Percentiles rank a stretch among this genome's conserved stretches.
These are phyloP conservation scores for Eudasyphora cyanicolor DNA, from an alignment of 2,888 invertebrate genomes.

Conservation along the genomic window DNA sequence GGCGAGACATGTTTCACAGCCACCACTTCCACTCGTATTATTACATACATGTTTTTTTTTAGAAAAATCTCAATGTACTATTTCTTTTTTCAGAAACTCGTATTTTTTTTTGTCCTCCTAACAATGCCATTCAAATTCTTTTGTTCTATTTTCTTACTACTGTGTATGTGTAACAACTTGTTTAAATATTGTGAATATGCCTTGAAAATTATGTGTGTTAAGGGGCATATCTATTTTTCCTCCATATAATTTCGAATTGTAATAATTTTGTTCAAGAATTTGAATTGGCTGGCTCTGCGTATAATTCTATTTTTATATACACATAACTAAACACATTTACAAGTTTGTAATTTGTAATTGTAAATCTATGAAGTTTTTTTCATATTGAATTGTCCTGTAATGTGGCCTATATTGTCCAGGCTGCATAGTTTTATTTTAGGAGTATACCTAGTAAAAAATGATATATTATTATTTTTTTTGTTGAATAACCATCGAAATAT, in stretches of 20 bases:
- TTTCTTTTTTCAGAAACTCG: constrained; percentile 13
- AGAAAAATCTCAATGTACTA: constrained; percentile 34
- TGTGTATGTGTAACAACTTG: constrained; percentile 51
- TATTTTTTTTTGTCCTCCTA: constrained; percentile 2
- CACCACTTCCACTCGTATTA: not conserved
- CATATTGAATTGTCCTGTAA: constrained; percentile 51
- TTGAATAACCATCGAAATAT: constrained; percentile 55
- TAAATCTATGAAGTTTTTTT: constrained; percentile 41
- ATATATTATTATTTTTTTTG: constrained; percentile 29
- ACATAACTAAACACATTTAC: constrained; percentile 42
- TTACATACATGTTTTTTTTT: not conserved
- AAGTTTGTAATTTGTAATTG: constrained; percentile 55
- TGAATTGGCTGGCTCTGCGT: constrained; percentile 65
- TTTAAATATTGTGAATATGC: constrained; percentile 58
- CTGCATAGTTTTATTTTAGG: constrained; percentile 58
- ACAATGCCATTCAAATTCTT: constrained; percentile 70
- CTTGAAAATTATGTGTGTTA: constrained; percentile 38
- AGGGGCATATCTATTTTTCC: constrained; percentile 46
- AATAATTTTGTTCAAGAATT: constrained; percentile 72
- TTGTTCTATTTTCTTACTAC: constrained; percentile 65
- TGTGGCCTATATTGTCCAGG: constrained; percentile 54
- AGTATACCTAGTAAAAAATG: constrained; percentile 50
- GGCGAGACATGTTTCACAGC: constrained; percentile 9
- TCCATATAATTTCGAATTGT: constrained; percentile 50
- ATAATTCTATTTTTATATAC: constrained; percentile 43